Evolutionary conservation across 2,113 vertebrate genomes (phyloP), one percentile per base, ranked within the genome.

Genomic region (Carassius carassius): DNA sequence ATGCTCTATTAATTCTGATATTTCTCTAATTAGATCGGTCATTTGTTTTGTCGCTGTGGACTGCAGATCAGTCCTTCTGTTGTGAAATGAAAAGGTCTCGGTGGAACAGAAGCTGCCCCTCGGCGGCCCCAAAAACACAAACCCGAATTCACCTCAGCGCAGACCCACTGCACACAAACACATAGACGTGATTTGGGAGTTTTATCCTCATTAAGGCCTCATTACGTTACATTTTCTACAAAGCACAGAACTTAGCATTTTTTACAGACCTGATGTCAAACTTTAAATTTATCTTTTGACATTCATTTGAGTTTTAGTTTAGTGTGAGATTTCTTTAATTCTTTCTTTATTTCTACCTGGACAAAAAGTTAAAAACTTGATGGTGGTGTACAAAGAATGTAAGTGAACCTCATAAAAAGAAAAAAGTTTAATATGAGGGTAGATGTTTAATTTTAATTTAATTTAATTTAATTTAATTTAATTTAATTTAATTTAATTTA

Each of bases 1-100:
- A 91, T 91, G 92, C 93, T 94, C 92, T 92, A 88, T 89, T 94
- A 90, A 94, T 90, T 91, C 88, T 77, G 81, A 86, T 89, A 90
- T 88, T 78, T 85, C 89, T 92, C 88, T 91, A 92, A 93, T 94
- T 89, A 90, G 86, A 89, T 86, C 77, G 86, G 44, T 78, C 87
- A 84, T 63, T 89, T 87, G 86, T 86, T 83, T 12, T 82, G 82
- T 88, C 83, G 84, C 60, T 73, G 78, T 82, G 37, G 58, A 63
- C 81, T 69, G 35, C 63, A 70, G 78, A 8, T 14, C 54, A 35
- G 83, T 62, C 49, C 82, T 65, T 86, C 78, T 73, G 49, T 51
- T 84, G 49, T 84, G 25, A 77, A 69, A 69, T 32, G 82, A 83
- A 86, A 62, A 54, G 79, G 81, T 87, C 76, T 87, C 85, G 58